Evolutionary conservation across 2,888 invertebrate species (phyloP).

Genomic region (Latrodectus elegans): DNA sequence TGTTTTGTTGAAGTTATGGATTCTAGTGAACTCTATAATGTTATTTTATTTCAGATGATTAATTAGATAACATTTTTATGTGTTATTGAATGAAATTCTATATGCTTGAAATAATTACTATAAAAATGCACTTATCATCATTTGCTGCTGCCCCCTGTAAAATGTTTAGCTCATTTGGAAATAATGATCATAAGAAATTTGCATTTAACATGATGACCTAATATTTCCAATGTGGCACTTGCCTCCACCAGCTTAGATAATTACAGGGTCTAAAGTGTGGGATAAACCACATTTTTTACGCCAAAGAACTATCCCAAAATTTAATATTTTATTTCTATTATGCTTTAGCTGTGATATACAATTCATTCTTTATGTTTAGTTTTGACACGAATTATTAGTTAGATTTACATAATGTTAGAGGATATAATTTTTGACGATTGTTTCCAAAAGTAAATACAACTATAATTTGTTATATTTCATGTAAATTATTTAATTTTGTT

Average conservation of each 20-base stretch:
- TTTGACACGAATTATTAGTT: neutral
- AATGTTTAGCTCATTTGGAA: slow-evolving; percentile 31
- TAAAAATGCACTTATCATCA: slow-evolving; percentile 49
- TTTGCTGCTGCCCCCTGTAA: slow-evolving; percentile 45
- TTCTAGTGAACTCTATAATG: no score
- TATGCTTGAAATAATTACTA: neutral
- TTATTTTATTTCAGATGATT: no score
- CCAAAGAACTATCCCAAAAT: slow-evolving; percentile 61
- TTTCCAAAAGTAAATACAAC: neutral
- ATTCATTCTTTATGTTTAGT: slow-evolving; percentile 29
- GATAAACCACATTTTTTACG: slow-evolving; percentile 51
- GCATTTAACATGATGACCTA: slow-evolving; percentile 45
- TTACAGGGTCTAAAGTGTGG: slow-evolving; percentile 66
- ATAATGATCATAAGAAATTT: slow-evolving; percentile 30
- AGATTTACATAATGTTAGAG: slow-evolving; percentile 13
- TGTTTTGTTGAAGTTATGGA: no score
- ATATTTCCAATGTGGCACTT: slow-evolving; percentile 55
- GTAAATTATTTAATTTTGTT: neutral
- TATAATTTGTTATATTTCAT: neutral
- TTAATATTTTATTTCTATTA: slow-evolving; percentile 63
- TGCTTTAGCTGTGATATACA: slow-evolving; percentile 68
- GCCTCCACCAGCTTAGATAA: slow-evolving; percentile 55
- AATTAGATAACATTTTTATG: no score
- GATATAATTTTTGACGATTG: slow-evolving; percentile 42
- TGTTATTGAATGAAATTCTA: no score